Conservation (phyloP, 2,888 invertebrate species). For the Laothoe populi region DNA sequence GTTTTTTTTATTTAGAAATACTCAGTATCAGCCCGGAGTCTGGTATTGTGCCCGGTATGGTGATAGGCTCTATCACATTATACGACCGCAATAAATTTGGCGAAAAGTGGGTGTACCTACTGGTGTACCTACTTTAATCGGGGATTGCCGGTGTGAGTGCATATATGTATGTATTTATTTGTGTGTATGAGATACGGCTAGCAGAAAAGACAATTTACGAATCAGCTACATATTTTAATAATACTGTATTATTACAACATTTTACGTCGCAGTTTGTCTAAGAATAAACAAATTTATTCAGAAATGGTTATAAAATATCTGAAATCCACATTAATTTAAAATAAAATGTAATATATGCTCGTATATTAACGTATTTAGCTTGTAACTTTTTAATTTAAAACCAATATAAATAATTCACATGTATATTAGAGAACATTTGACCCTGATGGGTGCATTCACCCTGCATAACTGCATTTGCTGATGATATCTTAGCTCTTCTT, state of each 20-base stretch:
- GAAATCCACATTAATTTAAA: not conserved
- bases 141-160: too few species aligned
- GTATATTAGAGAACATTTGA: constrained; percentile 27
- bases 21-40: too few species aligned
- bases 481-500: constrained; percentile 50
- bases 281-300: not conserved
- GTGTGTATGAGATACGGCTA: too few species aligned
- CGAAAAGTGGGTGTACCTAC: too few species aligned
- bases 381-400: not conserved
- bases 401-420: not conserved
- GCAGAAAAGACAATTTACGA: not conserved
- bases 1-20: too few species aligned
- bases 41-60: too few species aligned
- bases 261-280: not conserved
- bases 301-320: not conserved
- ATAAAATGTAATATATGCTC: not conserved
- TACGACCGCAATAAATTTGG: too few species aligned
- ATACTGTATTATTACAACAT: not conserved
- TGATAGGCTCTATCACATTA: too few species aligned
- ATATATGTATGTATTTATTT: not conserved
- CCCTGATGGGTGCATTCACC: constrained; percentile 31
- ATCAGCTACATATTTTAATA: not conserved
- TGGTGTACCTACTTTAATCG: too few species aligned
- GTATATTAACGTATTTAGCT: not conserved
- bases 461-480: constrained; percentile 45